Conservation (phyloP, 1,140 invertebrate species). For the Stegodyphus dumicola region DNA sequence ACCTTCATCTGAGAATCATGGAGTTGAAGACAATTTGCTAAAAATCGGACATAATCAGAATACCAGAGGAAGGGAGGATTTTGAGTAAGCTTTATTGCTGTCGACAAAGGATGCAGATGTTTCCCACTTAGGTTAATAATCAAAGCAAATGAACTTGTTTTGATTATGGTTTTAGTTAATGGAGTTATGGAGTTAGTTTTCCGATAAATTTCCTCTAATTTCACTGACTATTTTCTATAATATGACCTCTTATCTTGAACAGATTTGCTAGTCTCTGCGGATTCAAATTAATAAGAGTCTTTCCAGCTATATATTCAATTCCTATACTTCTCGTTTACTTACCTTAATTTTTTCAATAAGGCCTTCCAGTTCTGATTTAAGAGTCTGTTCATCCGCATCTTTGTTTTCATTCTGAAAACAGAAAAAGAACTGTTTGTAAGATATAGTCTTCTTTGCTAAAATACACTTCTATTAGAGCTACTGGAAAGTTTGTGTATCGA, state of each 20-base stretch:
- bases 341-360: conserved; percentile 35
- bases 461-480: no score
- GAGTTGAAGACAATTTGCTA: no score
- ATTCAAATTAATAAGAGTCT: background rate
- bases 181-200: background rate
- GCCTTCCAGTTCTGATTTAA: conserved; percentile 31
- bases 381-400: conserved; percentile 13
- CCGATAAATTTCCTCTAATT: background rate
- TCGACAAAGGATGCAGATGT: no score
- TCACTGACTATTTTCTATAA: background rate
- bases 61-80: no score
- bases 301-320: background rate
- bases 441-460: no score
- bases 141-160: no score
- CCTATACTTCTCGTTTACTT: background rate
- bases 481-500: no score
- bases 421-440: background rate
- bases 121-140: no score
- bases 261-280: background rate
- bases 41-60: no score
- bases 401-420: conserved; percentile 10
- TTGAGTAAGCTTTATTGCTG: no score
- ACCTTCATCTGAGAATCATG: no score
- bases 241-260: background rate
- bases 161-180: background rate